phyloP scores from a whole-genome alignment of 2,888 invertebrate species.

The Griposia aprilina region DNA sequence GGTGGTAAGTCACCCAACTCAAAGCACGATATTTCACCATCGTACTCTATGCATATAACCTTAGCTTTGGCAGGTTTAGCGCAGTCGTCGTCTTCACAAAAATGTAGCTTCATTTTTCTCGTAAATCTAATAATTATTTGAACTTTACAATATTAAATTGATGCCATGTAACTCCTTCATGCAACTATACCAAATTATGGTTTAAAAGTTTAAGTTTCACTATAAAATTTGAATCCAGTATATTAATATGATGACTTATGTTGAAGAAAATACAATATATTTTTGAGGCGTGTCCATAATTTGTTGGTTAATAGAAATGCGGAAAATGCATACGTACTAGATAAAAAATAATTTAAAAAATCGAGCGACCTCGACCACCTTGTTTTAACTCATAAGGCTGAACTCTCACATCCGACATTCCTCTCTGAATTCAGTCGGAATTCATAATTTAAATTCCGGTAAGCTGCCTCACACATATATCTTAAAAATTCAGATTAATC shows the following conservation, averaged over 20 bases:
- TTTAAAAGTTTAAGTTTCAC: neutral
- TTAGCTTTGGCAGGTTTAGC: constrained; percentile 14
- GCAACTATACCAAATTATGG: neutral
- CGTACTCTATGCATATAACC: constrained; percentile 39
- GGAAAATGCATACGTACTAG: neutral
- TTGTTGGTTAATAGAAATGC: constrained; percentile 1
- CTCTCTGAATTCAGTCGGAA: no score
- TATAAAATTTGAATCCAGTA: neutral
- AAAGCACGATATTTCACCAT: constrained; percentile 44
- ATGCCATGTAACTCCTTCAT: neutral
- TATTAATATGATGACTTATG: neutral
- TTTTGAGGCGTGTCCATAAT: neutral
- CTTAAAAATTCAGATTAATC: no score
- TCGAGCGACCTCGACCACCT: constrained; percentile 32
- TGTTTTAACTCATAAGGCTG: constrained; percentile 3
- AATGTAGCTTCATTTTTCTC: constrained; percentile 40
- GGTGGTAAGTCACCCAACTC: constrained; percentile 37
- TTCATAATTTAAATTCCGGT: no score
- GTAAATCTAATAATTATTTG: neutral
- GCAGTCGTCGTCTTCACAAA: constrained; percentile 17
- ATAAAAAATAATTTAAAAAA: neutral
- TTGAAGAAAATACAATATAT: neutral
- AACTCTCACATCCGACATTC: no score
- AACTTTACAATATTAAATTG: neutral
- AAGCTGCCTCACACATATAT: no score